Evolutionary conservation across 2,113 vertebrate species (phyloP), one percentile per base, ranked within the genome.

Genomic region (Ariopsis seemanni): DNA sequence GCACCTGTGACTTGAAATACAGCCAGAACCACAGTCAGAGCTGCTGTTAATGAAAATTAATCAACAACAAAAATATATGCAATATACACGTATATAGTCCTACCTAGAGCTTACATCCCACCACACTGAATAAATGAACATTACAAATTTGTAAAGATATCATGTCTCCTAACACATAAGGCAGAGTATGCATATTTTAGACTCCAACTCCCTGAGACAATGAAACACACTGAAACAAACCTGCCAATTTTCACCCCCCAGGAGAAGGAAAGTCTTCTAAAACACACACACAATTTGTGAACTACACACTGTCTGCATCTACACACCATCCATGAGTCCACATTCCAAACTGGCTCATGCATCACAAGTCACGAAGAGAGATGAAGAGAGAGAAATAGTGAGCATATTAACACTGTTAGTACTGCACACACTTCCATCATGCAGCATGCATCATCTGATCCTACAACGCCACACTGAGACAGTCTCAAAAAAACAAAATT

Each of bases 401-500:
- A 27, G 8, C 17, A 50, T 57, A 82, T 87, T 86, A 82, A 52
- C 57, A 84, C 60, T 87, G 87, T 74, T 86, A 75, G 72, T 25
- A 55, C 34, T 53, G 65, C 71, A 83, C 81, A 77, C 77, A 30
- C 85, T 87, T 60, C 57, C 71, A 83, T 83, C 63, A 60, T 86
- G 74, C 84, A 69, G 30, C 78, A 75, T 52, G 20, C 7, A 55
- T 79, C 75, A 80, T 89, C 77, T 62, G 62, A 86, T 78, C 86
- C 84, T 71, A 75, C 80, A 81, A 52, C 48, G 63, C 84, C 85
- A 87, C 82, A 86, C 88, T 87, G 89, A 79, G 85, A 67, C 65
- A 84, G 77, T 67, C 72, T 82, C 87, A 85, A 86, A 88, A 42
- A 89, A 92, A 90, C 87, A 86, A 85, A 86, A 91, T 90, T 88